phyloP scores from a whole-genome alignment of 2,888 invertebrate genomes.

The Abscondita cerata region DNA sequence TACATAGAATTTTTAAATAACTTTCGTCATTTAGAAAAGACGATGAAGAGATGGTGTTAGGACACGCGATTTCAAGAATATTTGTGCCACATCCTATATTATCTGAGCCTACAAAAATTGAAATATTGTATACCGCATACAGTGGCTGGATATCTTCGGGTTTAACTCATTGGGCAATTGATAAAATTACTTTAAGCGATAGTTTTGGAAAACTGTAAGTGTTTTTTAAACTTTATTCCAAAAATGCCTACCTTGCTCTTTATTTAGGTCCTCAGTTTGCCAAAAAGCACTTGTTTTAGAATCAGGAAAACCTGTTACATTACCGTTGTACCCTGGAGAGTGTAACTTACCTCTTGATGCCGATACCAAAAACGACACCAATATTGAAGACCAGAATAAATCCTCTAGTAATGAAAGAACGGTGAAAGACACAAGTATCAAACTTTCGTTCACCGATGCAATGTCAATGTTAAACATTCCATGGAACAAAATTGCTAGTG shows the following conservation, averaged over 20 bases:
- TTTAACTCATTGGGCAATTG: conserved; percentile 78
- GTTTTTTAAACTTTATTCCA: not conserved
- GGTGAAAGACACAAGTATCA: conserved; percentile 36
- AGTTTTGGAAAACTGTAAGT: conserved; percentile 81
- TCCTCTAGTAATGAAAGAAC: not conserved
- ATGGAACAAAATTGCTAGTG: conserved; percentile 62
- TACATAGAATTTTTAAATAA: not conserved
- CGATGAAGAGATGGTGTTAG: conserved; percentile 75
- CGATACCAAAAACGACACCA: conserved; percentile 14
- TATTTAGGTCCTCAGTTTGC: conserved; percentile 78
- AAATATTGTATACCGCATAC: conserved; percentile 86
- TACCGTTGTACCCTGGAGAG: conserved; percentile 79
- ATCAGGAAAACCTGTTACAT: conserved; percentile 74
- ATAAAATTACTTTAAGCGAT: conserved; percentile 83
- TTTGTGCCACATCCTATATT: conserved; percentile 89
- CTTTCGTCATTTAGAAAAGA: conserved; percentile 70
- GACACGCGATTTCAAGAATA: conserved; percentile 78
- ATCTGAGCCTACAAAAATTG: conserved; percentile 73
- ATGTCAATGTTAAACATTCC: conserved; percentile 60
- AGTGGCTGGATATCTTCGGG: conserved; percentile 91
- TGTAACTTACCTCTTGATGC: conserved; percentile 71
- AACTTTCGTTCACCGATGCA: conserved; percentile 52
- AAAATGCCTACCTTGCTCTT: too few species aligned
- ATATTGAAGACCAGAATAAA: not conserved
- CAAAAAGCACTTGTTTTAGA: conserved; percentile 76